These are phyloP conservation scores for Luehdorfia chinensis DNA, from an alignment of 1,140 invertebrate genomes.

Conservation along the genomic window DNA sequence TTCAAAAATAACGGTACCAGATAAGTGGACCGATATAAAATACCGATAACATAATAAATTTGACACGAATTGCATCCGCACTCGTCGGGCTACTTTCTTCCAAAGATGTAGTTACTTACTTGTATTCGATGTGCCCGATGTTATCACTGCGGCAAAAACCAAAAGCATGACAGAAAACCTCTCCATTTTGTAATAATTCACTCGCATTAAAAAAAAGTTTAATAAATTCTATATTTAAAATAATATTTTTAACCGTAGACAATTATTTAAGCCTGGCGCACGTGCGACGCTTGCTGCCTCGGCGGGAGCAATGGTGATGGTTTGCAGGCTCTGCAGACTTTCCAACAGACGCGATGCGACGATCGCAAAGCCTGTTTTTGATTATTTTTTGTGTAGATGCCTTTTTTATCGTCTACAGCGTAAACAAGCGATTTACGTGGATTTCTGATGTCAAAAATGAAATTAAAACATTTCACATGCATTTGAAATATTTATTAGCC, in stretches of 20 bases:
- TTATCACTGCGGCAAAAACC: conserved; percentile 41
- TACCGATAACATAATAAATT: conserved; percentile 14
- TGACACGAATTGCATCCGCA: conserved; percentile 30
- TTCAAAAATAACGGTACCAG: conserved; percentile 9
- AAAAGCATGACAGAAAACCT: conserved; percentile 43
- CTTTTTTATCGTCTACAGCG: not conserved
- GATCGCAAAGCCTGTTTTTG: conserved; percentile 15
- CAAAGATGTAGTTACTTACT: conserved; percentile 46
- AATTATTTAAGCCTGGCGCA: conserved; percentile 8
- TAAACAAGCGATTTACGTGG: not conserved
- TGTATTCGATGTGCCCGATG: conserved; percentile 53
- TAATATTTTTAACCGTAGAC: conserved; percentile 16
- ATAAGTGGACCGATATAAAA: conserved; percentile 12
- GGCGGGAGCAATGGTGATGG: conserved; percentile 39
- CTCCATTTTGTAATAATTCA: conserved; percentile 36
- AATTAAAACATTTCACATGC: no score
- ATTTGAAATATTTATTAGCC: no score
- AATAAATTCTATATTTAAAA: not conserved
- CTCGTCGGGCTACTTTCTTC: conserved; percentile 51
- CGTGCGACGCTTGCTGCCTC: conserved; percentile 34
- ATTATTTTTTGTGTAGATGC: not conserved
- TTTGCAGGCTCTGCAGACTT: conserved; percentile 16
- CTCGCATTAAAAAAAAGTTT: conserved; percentile 10
- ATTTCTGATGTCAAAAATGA: no score
- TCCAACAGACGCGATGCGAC: conserved; percentile 8